Conservation (phyloP, 2,113 vertebrate species). For the Trematomus loennbergii region DNA sequence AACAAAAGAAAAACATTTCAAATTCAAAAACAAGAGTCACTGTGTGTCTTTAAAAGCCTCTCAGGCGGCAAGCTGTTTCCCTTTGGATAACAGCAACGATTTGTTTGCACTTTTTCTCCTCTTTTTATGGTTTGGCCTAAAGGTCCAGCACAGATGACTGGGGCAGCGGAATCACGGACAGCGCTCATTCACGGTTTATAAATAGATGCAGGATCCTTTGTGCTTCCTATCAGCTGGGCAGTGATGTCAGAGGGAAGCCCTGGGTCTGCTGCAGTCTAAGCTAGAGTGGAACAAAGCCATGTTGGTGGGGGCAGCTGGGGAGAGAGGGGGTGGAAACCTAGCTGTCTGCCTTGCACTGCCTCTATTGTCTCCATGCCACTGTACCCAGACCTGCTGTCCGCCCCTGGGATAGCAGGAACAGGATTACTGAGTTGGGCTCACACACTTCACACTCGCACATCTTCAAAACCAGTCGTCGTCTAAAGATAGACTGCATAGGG, state of each 20-base stretch:
- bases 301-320: constrained; percentile 31
- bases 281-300: constrained; percentile 67
- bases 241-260: constrained; percentile 79
- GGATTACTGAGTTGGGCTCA: constrained; percentile 43
- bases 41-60: background rate
- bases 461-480: constrained; percentile 21
- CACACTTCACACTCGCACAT: constrained; percentile 7
- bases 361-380: constrained; percentile 69
- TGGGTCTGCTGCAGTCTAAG: constrained; percentile 44
- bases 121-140: constrained; percentile 26
- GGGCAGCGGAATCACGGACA: constrained; percentile 26
- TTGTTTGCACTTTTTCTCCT: background rate
- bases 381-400: constrained; percentile 50
- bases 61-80: constrained; percentile 20
- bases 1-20: background rate
- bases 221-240: constrained; percentile 74
- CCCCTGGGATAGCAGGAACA: constrained; percentile 21
- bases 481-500: constrained; percentile 13
- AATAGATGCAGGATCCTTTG: constrained; percentile 59
- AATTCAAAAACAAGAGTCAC: background rate
- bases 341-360: constrained; percentile 70
- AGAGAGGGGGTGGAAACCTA: constrained; percentile 57
- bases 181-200: constrained; percentile 53
- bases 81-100: constrained; percentile 7
- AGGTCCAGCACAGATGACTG: constrained; percentile 24